Conservation (phyloP, 2,888 invertebrate genomes). For the Frankliniella intonsa region DNA sequence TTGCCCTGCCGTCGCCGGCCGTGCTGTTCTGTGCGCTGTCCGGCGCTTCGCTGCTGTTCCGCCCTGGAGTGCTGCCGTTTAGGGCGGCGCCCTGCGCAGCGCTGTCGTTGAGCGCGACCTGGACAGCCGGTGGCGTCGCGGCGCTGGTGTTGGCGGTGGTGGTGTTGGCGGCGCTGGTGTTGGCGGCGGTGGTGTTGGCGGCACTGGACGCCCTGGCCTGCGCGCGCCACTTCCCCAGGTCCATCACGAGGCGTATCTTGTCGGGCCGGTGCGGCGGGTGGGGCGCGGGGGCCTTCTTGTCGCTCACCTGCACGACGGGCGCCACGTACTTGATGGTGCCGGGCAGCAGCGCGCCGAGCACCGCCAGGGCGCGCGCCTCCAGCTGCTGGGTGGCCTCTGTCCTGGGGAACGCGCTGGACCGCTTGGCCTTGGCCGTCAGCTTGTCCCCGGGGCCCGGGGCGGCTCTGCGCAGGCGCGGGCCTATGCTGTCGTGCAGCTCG, state of each 20-base stretch:
- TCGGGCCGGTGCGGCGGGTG: not conserved
- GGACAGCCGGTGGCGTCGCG: not conserved
- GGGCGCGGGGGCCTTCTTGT: not conserved
- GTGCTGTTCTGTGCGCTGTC: too few species aligned
- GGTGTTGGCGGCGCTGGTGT: slow-evolving; percentile 36
- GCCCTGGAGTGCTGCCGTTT: too few species aligned
- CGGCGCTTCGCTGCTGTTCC: too few species aligned
- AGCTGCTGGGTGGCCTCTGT: slow-evolving; percentile 15
- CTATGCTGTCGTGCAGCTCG: not conserved
- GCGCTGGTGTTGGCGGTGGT: slow-evolving; percentile 35
- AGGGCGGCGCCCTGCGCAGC: not conserved
- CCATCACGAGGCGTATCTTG: not conserved
- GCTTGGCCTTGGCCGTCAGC: not conserved
- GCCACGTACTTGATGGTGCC: not conserved
- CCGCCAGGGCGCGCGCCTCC: not conserved
- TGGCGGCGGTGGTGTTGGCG: slow-evolving; percentile 34
- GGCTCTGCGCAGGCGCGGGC: not conserved
- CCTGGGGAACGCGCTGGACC: not conserved
- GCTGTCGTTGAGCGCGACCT: not conserved
- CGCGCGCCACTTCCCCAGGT: slow-evolving; percentile 30
- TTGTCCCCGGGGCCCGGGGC: not conserved
- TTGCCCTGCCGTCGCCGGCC: not conserved
- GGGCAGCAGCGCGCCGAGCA: not conserved
- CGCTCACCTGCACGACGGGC: not conserved
- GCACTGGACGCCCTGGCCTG: slow-evolving; percentile 33